Base-by-base conservation (phyloP, 2,113 vertebrate species). In the Podarcis raffonei region DNA sequence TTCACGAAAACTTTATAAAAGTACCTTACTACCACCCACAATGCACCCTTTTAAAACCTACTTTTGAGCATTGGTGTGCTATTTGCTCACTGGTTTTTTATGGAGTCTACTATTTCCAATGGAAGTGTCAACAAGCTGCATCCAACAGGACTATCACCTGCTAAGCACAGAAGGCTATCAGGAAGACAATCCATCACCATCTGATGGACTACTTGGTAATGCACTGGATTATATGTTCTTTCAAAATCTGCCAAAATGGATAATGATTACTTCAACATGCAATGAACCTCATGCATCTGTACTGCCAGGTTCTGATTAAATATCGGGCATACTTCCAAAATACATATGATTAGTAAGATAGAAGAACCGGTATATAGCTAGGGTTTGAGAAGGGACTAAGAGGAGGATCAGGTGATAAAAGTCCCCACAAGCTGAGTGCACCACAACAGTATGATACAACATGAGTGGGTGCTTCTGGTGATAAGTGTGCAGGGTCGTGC, bases 121-220 rank as follows among this genome's bases (percentile, higher is more conserved):
- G n/a, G 76, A 77, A 68, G 39, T 27, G 48, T 89, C 69, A 89
- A 75, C 22, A 83, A 93, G 88, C 4, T 80, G 76, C 92, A 90
- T 93, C 68, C 85, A 92, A 80, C 35, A 93, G 65, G 71, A 86
- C 83, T 69, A 57, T 11, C 30, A 91, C 35, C 39, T 85, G 53
- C 9, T 75, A 85, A 42, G 30, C 27, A 75, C 18, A 82, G 25
- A 35, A n/a, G 77, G 30, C 37, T 25, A 84, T 66, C 74, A 83
- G 81, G 77, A 88, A 91, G 48, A 92, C 62, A 35, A 80, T 90
- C n/a, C 32, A n/a, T 57, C 42, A 71, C 20, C 32, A 37, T 0
- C 4, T 80, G 66, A 15, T 15, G 72, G 82, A 80, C 39, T 27
- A 89, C 74, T 87, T 1, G 1, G 62, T 23, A 87, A 87, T 72